Conservation (phyloP, 37 sponge, comb jelly and placozoan species). For the Eunapius fragilis region DNA sequence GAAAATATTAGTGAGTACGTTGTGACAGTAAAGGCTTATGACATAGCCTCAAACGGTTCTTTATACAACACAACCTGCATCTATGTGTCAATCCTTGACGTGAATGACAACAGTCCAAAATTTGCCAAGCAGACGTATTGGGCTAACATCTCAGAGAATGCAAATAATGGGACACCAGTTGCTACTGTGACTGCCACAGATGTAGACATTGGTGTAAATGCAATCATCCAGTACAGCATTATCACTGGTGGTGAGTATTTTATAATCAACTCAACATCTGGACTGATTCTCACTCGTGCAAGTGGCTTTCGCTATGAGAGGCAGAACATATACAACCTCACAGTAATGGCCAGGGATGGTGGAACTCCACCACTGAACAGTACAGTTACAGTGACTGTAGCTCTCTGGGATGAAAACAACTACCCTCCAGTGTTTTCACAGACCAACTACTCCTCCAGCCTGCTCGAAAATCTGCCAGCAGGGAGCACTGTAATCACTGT, state of each 20-base stretch:
- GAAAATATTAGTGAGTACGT: constrained; percentile 44
- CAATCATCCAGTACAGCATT: constrained; percentile 36
- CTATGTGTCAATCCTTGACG: constrained; percentile 49
- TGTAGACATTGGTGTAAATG: constrained; percentile 61
- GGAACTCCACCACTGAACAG: constrained; percentile 41
- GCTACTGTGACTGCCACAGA: constrained; percentile 42
- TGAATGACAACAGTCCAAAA: constrained; percentile 70
- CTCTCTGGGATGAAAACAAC: constrained; percentile 79
- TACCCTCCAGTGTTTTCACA: constrained; percentile 56
- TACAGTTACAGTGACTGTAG: constrained; percentile 58
- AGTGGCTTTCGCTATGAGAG: constrained; percentile 43
- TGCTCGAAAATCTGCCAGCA: constrained; percentile 38
- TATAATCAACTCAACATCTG: constrained; percentile 53
- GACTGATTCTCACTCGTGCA: constrained; percentile 34
- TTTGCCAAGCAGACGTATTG: constrained; percentile 36
- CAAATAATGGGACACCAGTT: constrained; percentile 18
- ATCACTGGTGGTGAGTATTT: constrained; percentile 27
- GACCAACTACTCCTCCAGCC: constrained; percentile 4
- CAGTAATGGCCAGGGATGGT: constrained; percentile 69
- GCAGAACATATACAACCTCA: constrained; percentile 37
- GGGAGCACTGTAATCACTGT: constrained; percentile 7
- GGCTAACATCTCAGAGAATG: constrained; percentile 36
- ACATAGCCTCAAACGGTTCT: constrained; percentile 9
- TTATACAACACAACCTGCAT: constrained; percentile 38
- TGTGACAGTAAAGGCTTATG: constrained; percentile 45